Evolutionary conservation across 2,888 invertebrate species (phyloP), one percentile per base, ranked within the genome.

Genomic region (Drosophila planitibia): DNA sequence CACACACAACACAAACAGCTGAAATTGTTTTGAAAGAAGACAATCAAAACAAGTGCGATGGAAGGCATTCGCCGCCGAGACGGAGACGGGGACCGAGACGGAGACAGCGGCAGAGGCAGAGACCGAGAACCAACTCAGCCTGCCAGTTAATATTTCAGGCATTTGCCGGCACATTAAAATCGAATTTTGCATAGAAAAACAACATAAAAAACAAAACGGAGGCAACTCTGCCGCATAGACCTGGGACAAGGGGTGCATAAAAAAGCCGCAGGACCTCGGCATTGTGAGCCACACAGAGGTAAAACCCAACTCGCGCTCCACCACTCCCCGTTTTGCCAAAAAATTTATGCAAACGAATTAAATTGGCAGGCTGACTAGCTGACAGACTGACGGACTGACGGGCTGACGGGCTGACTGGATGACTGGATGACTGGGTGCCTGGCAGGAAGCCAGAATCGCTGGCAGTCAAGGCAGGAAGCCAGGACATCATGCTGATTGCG

Each of bases 311-410:
- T 32, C 28, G 22, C 4, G 0, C 37, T 10, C n/a, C 10, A 1
- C 28, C 22, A 22, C 25, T 19, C 25, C 22, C 19, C 28, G 0
- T 25, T 4, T 33, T 57, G 44, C 64, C 70, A 47, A 79, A 82
- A 82, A 88, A 84, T 88, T 70, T 84, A 84, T 84, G 89, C 89
- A 88, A 88, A 85, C 84, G 84, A 88, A 89, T 88, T 85, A 85
- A 85, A 84, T 84, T 89, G 89, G 83, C 89, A 84, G 83, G 70
- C 75, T 59, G 73, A 69, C 53, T 49, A 44, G 37, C 72, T 55
- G 55, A 25, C 32, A 5, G 51, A 16, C 25, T 22, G 47, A 7
- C 22, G 7, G 7, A 14, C 3, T 7, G 44, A 0, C n/a, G 1
- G 12, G n/a, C 0, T n/a, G 41, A 1, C 19, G 1, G 39, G 19